phyloP scores from a whole-genome alignment of 2,113 vertebrate genomes.

The Dipodomys ordii region DNA sequence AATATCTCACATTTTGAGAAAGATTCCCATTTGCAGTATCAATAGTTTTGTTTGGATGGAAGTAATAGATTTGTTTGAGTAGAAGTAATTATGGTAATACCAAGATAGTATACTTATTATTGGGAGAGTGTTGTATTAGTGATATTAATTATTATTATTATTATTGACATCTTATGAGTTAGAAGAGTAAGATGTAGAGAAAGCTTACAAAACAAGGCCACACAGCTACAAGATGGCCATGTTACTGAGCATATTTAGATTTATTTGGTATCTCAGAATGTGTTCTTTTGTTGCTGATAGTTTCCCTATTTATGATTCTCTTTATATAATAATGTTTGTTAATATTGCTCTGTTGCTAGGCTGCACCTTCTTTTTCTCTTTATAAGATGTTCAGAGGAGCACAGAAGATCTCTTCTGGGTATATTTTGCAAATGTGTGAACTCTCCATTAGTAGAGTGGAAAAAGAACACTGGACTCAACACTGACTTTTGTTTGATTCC shows the following conservation, averaged over 20 bases:
- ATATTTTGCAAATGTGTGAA: neutral
- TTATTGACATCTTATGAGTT: neutral
- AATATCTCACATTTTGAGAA: neutral
- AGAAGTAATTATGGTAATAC: neutral
- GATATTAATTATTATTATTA: slow-evolving; percentile 2
- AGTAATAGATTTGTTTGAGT: neutral
- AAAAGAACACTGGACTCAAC: neutral
- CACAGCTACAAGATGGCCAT: neutral
- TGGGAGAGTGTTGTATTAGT: neutral
- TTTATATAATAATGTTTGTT: neutral
- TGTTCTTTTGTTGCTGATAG: neutral
- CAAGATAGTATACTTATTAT: neutral
- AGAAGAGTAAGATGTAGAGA: neutral
- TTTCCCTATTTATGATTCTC: neutral
- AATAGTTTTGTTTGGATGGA: neutral
- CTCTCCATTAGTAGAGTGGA: neutral
- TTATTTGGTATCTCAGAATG: neutral
- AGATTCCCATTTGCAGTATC: neutral
- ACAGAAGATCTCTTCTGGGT: neutral
- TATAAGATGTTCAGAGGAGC: neutral
- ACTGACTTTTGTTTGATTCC: neutral
- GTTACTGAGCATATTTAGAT: neutral
- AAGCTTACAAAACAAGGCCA: neutral
- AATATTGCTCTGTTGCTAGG: neutral
- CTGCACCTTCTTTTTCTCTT: neutral